phyloP scores from a whole-genome alignment of 2,113 vertebrate genomes.

The Globicephala melas region DNA sequence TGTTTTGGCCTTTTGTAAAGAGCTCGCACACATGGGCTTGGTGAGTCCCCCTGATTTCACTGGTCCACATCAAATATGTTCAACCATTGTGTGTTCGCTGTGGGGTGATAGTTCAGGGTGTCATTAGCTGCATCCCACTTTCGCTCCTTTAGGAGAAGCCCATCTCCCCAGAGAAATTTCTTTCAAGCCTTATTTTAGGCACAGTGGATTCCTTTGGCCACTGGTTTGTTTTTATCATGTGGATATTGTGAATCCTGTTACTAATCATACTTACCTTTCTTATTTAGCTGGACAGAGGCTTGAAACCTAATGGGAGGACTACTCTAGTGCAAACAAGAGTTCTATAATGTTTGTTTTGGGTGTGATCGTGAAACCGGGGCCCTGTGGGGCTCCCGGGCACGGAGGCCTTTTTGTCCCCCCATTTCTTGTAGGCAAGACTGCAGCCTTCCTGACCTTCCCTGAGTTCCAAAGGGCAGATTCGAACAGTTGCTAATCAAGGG shows the following conservation, averaged over 20 bases:
- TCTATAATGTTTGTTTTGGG: not conserved
- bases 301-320: not conserved
- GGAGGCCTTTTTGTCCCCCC: not conserved
- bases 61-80: not conserved
- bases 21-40: accelerated
- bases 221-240: not conserved
- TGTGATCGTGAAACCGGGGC: not conserved
- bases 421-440: not conserved
- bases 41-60: not conserved
- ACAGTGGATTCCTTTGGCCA: not conserved
- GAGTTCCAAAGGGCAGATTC: not conserved
- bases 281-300: not conserved
- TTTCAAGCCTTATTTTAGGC: not conserved
- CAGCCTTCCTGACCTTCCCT: not conserved
- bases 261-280: not conserved
- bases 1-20: not conserved
- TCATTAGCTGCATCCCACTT: not conserved
- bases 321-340: not conserved
- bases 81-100: not conserved
- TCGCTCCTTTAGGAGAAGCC: not conserved
- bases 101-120: not conserved
- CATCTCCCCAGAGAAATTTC: not conserved
- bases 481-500: not conserved
- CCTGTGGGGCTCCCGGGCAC: accelerated
- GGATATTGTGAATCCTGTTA: not conserved